Evolutionary conservation across 2,797 vertebrate species (phyloP), one percentile per base, ranked within the genome.

Genomic region (Gambelia wislizenii): DNA sequence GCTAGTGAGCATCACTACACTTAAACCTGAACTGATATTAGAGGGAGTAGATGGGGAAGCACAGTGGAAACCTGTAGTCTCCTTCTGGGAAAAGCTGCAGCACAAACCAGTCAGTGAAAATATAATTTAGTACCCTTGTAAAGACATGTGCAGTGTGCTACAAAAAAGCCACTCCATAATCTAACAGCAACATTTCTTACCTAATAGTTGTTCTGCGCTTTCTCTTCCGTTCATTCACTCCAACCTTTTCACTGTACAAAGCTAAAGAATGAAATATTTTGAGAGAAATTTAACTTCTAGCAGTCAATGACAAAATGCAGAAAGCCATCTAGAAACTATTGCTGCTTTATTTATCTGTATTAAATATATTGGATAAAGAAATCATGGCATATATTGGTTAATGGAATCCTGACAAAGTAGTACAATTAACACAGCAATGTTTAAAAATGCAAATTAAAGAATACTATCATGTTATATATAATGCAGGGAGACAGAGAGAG

Each of bases 151-250:
- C 39, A 52, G 90, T 1, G 7, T 75, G 82, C 77, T 88, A 1
- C 13, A 87, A 78, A 89, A 91, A 87, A 7, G 16, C 3, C 3
- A 25, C n/a, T 36, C 30, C 70, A 52, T 42, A 33, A 76, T 39
- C 42, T n/a, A 83, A 2, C 14, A 5, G 13, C 25, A 92, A 49
- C 83, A 85, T 90, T 95, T 90, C 67, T 95, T 97, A 99, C 99
- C 99, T 99, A 96, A 99, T 99, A 16, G 99, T 99, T 84, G 99
- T 99, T 97, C 99, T 98, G 88, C 99, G 97, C 92, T 99, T 99
- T 93, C 99, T 98, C 94, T 99, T 99, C 75, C 99, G 96, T 93
- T 99, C 99, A 81, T 99, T 99, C 91, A 98, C 97, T 87, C 99
- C 99, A 87, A 98, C 98, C 95, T 99, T 99, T 95, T 99, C 99